Evolutionary conservation across 1,140 invertebrate species (phyloP), one percentile per base, ranked within the genome.

Genomic region (Trichonephila clavata): DNA sequence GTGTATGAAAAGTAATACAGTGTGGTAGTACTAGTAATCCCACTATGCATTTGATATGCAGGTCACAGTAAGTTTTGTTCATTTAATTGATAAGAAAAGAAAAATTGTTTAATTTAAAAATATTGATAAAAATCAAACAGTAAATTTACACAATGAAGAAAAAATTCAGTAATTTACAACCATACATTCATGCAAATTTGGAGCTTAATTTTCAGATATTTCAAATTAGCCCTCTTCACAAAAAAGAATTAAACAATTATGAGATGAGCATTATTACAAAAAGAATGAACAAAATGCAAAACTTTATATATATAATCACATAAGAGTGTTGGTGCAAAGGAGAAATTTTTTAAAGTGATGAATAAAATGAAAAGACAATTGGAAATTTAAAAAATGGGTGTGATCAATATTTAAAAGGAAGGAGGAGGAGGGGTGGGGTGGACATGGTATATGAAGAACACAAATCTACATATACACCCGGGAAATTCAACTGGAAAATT

Each of bases 311-410:
- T 77, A 80, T 20, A 18, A 27, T 27, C 20, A 27, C 50, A 84
- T 21, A 84, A 84, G n/a, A n/a, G 68, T 90, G 68, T 24, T 81
- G 77, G 90, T 92, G 80, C 59, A 84, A 84, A 27, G 32, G 80
- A 16, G 24, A 86, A 87, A 43, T 81, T 77, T 27, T n/a, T 86
- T 77, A 16, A 88, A 87, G 86, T 93, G 83, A 39, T n/a, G 13
- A n/a, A 80, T n/a, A 88, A 93, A 93, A 93, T 88, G 91, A n/a
- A 80, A 93, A 93, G 57, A 77, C 80, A 93, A 50, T 61, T 27
- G 61, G 50, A 90, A 77, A 77, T n/a, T n/a, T 50, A 50, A 90
- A 68, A 71, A 32, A 57, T 57, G 60, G 16, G n/a, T 68, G 21
- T 43, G 50, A 90, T 24, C 77, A 86, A 16, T 88, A 43, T 39